These are phyloP conservation scores for Lepisosteus oculatus DNA, from an alignment of 2,113 vertebrate species.

Conservation along the genomic window DNA sequence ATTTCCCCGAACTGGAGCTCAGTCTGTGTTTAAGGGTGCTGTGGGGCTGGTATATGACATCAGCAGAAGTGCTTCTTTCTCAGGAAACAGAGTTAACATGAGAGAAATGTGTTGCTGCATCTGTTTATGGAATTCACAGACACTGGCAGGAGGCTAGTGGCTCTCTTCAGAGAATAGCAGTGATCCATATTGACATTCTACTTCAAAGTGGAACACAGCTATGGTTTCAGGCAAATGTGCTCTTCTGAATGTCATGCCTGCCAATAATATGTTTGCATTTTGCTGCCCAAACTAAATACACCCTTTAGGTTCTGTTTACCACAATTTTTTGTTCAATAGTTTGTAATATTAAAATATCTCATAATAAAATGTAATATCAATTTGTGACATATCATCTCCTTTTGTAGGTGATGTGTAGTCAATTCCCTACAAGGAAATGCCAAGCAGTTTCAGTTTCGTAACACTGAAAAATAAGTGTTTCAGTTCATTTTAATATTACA, in stretches of 20 bases:
- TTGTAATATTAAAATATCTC: background rate
- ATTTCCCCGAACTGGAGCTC: background rate
- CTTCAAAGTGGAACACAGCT: slow-evolving; percentile 46
- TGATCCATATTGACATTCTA: background rate
- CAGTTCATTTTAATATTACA: too few species aligned
- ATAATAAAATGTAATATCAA: background rate
- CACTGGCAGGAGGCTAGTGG: background rate
- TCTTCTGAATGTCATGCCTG: slow-evolving; percentile 56
- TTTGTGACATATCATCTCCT: background rate
- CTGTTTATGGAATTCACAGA: background rate
- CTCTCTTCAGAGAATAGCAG: slow-evolving; percentile 16
- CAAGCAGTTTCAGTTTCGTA: too few species aligned
- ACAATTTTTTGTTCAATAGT: background rate
- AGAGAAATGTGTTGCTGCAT: background rate
- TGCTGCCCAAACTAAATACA: background rate
- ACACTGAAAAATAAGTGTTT: too few species aligned
- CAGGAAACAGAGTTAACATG: too few species aligned
- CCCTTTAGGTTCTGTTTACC: background rate
- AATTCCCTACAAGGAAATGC: too few species aligned
- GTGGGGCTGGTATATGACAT: background rate
- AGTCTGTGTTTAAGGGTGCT: too few species aligned
- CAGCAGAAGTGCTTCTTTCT: too few species aligned
- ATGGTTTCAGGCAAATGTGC: slow-evolving; percentile 48
- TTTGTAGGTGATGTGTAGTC: too few species aligned
- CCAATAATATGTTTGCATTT: slow-evolving; percentile 52